Evolutionary conservation across 2,888 invertebrate species (phyloP).

Genomic region (Falcaria lacertinaria): DNA sequence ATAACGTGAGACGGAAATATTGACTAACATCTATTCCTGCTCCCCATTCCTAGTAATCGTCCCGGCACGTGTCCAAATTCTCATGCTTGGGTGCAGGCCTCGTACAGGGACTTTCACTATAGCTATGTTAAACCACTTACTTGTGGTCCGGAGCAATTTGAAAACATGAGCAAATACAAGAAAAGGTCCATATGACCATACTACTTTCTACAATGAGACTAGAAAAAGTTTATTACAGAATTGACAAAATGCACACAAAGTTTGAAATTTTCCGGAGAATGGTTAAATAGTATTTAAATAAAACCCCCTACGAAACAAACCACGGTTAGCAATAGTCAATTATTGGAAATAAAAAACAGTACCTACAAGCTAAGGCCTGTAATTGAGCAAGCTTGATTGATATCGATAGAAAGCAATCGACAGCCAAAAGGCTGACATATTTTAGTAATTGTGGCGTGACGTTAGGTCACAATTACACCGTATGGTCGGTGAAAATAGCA

Average conservation of each 20-base stretch:
- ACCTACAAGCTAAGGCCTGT: not conserved
- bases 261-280: no score
- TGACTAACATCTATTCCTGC: not conserved
- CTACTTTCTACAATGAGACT: no score
- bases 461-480: constrained; percentile 59
- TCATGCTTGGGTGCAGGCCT: not conserved
- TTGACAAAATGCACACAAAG: no score
- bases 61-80: not conserved
- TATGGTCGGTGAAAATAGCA: constrained; percentile 44
- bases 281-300: no score
- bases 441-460: constrained; percentile 57
- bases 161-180: no score
- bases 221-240: no score
- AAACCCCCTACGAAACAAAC: no score
- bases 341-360: no score
- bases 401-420: constrained; percentile 4
- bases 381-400: not conserved
- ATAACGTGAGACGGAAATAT: not conserved
- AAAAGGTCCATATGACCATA: no score
- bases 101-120: not conserved
- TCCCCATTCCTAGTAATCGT: not conserved
- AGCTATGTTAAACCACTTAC: not conserved
- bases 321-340: no score
- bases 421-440: constrained; percentile 48
- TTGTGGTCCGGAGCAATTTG: no score